A percentile compares a stretch with the other conserved stretches of the same genome.
phyloP scores from a whole-genome alignment of 2,797 vertebrate species.

The Enteromius viviparus region DNA sequence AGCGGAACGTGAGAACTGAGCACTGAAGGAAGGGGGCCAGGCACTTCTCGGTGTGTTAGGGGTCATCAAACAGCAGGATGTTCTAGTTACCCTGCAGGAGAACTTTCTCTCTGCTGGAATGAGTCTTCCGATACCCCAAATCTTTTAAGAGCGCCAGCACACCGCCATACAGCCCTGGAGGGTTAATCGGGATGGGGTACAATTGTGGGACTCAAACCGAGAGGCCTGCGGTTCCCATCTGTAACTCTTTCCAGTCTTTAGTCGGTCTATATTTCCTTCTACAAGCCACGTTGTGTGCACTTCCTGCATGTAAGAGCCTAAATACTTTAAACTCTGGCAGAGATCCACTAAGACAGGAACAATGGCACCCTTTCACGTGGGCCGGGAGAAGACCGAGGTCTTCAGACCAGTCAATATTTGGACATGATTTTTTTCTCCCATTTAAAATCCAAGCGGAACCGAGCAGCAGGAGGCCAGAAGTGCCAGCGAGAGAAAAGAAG shows the following conservation, averaged over 20 bases:
- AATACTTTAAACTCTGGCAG: slow-evolving; percentile 75
- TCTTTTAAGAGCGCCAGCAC: slow-evolving; percentile 55
- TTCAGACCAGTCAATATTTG: slow-evolving; percentile 86
- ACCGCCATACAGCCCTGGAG: slow-evolving; percentile 33
- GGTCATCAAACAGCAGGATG: slow-evolving; percentile 66
- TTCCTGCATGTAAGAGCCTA: slow-evolving; percentile 73
- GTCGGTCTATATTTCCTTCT: slow-evolving; percentile 58
- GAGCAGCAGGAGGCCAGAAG: slow-evolving; percentile 69
- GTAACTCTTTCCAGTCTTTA: slow-evolving; percentile 66
- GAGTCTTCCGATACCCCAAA: slow-evolving; percentile 48
- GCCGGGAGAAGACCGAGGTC: slow-evolving; percentile 74
- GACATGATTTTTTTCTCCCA: slow-evolving; percentile 72
- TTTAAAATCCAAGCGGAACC: slow-evolving; percentile 73
- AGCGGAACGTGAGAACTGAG: slow-evolving; percentile 43
- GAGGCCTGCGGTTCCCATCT: slow-evolving; percentile 55
- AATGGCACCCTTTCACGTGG: slow-evolving; percentile 81
- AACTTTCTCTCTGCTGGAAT: slow-evolving; percentile 45
- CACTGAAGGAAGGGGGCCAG: slow-evolving; percentile 49
- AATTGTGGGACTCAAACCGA: slow-evolving; percentile 51
- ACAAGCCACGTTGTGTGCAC: slow-evolving; percentile 72
- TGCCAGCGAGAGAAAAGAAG: slow-evolving; percentile 68
- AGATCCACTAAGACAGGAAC: slow-evolving; percentile 80
- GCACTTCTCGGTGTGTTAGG: slow-evolving; percentile 60
- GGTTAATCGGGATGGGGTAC: slow-evolving; percentile 41
- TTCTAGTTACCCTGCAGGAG: slow-evolving; percentile 64